phyloP scores from a whole-genome alignment of 2,888 invertebrate genomes.

The Apamea sordens region DNA sequence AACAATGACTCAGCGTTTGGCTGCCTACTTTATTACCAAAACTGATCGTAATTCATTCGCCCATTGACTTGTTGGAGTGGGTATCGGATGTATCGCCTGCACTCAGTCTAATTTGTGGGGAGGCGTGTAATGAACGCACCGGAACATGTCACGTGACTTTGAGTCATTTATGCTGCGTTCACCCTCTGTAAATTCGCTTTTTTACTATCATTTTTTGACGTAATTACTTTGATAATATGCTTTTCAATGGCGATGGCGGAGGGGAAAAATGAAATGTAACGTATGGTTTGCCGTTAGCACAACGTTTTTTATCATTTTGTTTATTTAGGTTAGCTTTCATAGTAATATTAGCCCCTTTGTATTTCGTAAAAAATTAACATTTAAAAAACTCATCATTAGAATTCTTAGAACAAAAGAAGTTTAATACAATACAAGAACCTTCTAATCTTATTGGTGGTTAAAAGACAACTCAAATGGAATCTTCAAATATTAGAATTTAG shows the following conservation, averaged over 20 bases:
- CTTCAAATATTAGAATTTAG: slow-evolving; percentile 32
- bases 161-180: slow-evolving; percentile 69
- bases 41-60: slow-evolving; percentile 62
- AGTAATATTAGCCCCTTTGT: background rate
- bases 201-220: slow-evolving; percentile 64
- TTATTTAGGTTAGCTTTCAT: slow-evolving; percentile 51
- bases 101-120: slow-evolving; percentile 81
- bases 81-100: slow-evolving; percentile 70
- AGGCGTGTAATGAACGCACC: slow-evolving; percentile 67
- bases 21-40: slow-evolving; percentile 61
- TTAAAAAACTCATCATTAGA: background rate
- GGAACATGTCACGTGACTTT: slow-evolving; percentile 75
- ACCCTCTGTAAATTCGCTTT: slow-evolving; percentile 62
- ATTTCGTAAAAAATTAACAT: background rate
- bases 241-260: slow-evolving; percentile 18
- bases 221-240: slow-evolving; percentile 67
- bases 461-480: background rate
- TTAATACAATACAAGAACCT: background rate
- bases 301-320: slow-evolving; percentile 49
- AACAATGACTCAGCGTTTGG: slow-evolving; percentile 59
- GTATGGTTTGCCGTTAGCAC: slow-evolving; percentile 42
- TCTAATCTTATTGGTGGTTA: background rate
- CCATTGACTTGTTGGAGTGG: slow-evolving; percentile 67
- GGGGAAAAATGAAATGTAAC: slow-evolving; percentile 57
- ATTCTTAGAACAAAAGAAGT: background rate